phyloP scores from a whole-genome alignment of 2,113 vertebrate species.

The Plectropomus leopardus region DNA sequence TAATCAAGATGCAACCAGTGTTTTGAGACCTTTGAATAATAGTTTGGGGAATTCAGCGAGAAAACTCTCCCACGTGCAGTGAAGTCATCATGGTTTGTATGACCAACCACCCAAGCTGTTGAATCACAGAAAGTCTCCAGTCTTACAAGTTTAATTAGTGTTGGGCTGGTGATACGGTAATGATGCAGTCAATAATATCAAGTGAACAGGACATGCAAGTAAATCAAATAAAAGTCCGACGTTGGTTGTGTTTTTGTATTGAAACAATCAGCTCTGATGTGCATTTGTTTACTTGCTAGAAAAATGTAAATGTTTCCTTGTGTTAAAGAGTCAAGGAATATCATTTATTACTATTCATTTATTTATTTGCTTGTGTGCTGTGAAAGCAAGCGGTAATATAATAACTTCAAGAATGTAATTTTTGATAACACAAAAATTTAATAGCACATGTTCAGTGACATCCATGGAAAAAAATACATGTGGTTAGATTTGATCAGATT shows the following conservation, averaged over 20 bases:
- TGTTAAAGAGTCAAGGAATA: not conserved
- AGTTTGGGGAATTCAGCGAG: conserved; percentile 65
- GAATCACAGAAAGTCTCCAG: conserved; percentile 39
- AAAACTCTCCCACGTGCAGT: conserved; percentile 62
- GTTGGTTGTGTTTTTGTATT: not conserved
- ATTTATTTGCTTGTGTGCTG: conserved; percentile 7
- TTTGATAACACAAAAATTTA: conserved; percentile 8
- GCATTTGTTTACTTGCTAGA: not conserved
- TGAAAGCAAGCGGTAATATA: conserved; percentile 1
- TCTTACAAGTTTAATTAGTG: conserved; percentile 7
- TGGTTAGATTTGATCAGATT: not conserved
- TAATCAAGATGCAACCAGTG: conserved; percentile 34
- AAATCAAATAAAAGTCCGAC: conserved; percentile 11
- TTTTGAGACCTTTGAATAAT: conserved; percentile 52
- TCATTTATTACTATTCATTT: not conserved
- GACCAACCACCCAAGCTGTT: conserved; percentile 50
- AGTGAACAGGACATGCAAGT: conserved; percentile 7
- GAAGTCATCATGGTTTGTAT: conserved; percentile 57
- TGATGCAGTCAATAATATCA: conserved; percentile 26
- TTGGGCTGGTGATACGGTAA: conserved; percentile 7
- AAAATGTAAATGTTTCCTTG: not conserved
- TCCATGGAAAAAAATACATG: not conserved
- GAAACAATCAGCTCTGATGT: not conserved
- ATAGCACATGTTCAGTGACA: not conserved
- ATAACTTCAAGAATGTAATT: conserved; percentile 15